A percentile compares a stretch with the other conserved stretches of the same genome.
Conservation (phyloP, 2,797 vertebrate species). For the Spinus pinus region DNA sequence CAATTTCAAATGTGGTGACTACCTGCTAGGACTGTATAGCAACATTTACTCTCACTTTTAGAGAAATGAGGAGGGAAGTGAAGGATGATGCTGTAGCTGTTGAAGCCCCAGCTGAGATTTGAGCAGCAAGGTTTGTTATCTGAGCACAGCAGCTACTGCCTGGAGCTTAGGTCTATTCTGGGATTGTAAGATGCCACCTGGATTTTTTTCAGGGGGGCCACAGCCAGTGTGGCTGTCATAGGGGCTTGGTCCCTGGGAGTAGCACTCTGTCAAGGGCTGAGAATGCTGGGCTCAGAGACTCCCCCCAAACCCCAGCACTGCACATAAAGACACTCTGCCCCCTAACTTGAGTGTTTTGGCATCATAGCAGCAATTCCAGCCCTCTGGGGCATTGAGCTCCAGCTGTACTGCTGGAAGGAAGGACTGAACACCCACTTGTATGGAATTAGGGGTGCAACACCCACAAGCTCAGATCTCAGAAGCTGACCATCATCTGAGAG, state of each 20-base stretch:
- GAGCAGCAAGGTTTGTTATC: rapidly evolving
- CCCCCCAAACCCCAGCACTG: neutral
- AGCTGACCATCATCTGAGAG: neutral
- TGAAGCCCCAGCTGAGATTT: neutral
- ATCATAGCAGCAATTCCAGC: neutral
- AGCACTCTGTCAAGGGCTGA: neutral
- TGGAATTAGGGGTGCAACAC: neutral
- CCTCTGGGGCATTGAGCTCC: neutral
- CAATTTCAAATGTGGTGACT: neutral
- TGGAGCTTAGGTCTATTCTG: rapidly evolving
- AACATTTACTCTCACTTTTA: neutral
- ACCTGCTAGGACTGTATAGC: neutral
- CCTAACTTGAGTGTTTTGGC: neutral
- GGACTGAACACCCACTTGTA: neutral
- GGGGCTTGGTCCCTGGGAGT: neutral
- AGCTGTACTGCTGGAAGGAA: neutral
- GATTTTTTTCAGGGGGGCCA: rapidly evolving
- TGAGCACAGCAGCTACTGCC: neutral
- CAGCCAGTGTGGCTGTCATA: neutral
- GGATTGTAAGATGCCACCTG: neutral
- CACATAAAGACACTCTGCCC: neutral
- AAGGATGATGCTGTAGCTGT: neutral
- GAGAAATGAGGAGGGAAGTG: neutral
- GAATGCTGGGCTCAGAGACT: neutral
- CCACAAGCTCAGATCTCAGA: neutral